Evolutionary conservation across 2,797 vertebrate genomes (phyloP).

Genomic region (Gallinago nigripennis): DNA sequence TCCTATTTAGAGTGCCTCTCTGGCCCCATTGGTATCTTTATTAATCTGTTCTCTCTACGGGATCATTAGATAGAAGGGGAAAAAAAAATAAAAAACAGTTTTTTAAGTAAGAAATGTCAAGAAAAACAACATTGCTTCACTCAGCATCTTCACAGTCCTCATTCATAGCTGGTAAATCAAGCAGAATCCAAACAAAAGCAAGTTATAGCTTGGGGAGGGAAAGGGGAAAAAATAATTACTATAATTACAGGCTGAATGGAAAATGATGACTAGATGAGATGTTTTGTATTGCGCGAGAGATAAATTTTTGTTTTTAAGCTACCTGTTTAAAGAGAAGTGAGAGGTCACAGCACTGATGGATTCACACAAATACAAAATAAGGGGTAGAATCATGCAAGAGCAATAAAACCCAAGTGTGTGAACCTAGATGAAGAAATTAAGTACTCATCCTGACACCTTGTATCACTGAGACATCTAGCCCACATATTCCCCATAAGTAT

Average conservation of each 20-base stretch:
- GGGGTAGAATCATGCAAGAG: neutral
- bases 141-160: constrained; percentile 31
- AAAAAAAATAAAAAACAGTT: neutral
- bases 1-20: constrained; percentile 5
- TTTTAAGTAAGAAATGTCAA: constrained; percentile 14
- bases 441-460: neutral
- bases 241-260: neutral
- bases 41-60: constrained; percentile 5
- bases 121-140: constrained; percentile 20
- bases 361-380: neutral
- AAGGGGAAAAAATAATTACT: neutral
- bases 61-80: neutral
- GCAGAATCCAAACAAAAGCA: constrained; percentile 25
- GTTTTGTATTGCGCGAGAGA: neutral
- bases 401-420: neutral
- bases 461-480: neutral
- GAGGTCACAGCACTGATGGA: neutral
- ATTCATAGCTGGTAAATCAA: neutral
- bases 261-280: neutral
- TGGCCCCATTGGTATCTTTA: constrained; percentile 52
- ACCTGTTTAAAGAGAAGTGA: neutral
- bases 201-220: neutral
- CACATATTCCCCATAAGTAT: neutral
- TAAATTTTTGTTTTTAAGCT: neutral
- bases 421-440: neutral